Base-by-base conservation (phyloP, 2,888 invertebrate species). In the Linnaemya vulpina region DNA sequence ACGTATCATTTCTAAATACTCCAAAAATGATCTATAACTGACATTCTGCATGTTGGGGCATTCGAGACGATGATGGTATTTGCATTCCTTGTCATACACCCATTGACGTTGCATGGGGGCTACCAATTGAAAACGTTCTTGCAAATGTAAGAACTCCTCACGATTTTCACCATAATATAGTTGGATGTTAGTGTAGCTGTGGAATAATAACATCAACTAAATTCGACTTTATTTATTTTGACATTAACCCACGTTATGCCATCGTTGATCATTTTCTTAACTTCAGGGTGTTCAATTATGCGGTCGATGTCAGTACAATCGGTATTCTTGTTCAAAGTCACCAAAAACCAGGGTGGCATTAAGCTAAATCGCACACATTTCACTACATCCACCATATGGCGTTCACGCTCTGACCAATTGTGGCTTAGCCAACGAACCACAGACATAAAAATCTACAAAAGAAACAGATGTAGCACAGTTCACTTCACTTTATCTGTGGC, bases 191-290 rank as follows among this genome's bases (percentile, higher is more conserved):
- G 96, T 96, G 88, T 95, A 96, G 30, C 96, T 96, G 91, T 77
- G 89, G 30, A 49, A n/a, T 5, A 11, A 15, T 25, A 22, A 15
- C 9, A 55, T 0, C 10, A 58, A 30, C 30, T 20, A 9, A 25
- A 17, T 40, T 35, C 8, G 9, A 2, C 10, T 43, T 40, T 25
- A 13, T 11, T 43, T 2, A 22, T 10, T 15, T 20, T n/a, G 11
- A 15, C 22, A 53, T 40, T 67, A 49, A 67, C 95, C 94, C 92
- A 96, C 96, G 96, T 95, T 35, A 97, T 93, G 30, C 96, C 96
- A 89, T 96, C 96, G 88, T 96, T 96, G 20, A 97, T 95, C 94
- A 96, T 95, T 89, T 96, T 95, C 88, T 95, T 95, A 20, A 97
- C 94, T 86, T 94, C 95, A 0, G 95, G 93, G 87, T 95, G 94